Conservation (phyloP, 2,888 invertebrate species). For the Tetragonula carbonaria region DNA sequence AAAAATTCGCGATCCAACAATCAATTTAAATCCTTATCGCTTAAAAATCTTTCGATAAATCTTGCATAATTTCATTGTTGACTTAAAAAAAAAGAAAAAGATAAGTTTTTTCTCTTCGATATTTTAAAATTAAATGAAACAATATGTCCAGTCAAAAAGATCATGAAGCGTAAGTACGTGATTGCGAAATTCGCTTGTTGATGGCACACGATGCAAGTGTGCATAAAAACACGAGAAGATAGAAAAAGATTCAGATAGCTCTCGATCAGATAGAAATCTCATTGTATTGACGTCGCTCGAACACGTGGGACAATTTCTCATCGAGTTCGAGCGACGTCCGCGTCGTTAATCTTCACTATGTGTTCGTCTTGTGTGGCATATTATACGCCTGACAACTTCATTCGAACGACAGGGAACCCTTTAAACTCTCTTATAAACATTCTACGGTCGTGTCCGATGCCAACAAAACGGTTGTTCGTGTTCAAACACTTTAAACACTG, state of each 20-base stretch:
- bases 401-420: conserved; percentile 49
- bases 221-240: not conserved
- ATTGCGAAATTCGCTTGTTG: not conserved
- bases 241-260: not conserved
- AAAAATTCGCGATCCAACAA: no score
- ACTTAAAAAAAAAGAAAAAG: not conserved
- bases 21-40: no score
- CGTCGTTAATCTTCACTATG: conserved; percentile 41
- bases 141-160: no score
- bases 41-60: no score
- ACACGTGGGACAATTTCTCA: conserved; percentile 20
- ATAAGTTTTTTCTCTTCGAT: not conserved
- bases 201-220: not conserved
- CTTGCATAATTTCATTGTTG: no score
- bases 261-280: not conserved
- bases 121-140: no score
- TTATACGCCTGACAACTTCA: conserved; percentile 64
- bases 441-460: conserved; percentile 41
- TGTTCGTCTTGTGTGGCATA: conserved; percentile 33
- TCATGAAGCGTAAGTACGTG: not conserved
- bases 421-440: conserved; percentile 68
- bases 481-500: conserved; percentile 4
- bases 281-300: not conserved
- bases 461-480: conserved; percentile 27
- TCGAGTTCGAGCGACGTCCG: not conserved